Evolutionary conservation across 2,888 invertebrate genomes (phyloP).

Genomic region (Leptarthrus brevirostris): DNA sequence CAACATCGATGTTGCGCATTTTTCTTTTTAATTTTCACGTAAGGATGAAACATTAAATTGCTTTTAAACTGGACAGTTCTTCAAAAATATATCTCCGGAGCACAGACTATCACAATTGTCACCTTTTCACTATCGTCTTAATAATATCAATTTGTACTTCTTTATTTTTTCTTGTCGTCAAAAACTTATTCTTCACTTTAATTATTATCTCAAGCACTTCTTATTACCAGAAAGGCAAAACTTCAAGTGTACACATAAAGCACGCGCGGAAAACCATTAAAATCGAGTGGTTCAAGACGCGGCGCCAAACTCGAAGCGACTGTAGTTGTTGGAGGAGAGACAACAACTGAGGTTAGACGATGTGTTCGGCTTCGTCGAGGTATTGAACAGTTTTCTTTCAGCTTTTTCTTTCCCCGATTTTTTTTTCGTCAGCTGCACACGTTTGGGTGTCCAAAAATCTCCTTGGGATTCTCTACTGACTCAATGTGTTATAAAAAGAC

Average conservation of each 20-base stretch:
- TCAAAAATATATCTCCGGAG: not conserved
- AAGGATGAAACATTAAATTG: slow-evolving; percentile 66
- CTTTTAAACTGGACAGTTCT: not conserved
- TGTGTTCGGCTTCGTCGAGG: not conserved
- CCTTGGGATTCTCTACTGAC: not conserved
- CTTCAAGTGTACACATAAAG: not conserved
- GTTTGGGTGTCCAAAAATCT: slow-evolving; percentile 17
- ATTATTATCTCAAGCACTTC: slow-evolving; percentile 2
- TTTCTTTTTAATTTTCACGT: slow-evolving; percentile 67
- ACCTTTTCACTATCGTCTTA: not conserved
- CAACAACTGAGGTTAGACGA: slow-evolving; percentile 49
- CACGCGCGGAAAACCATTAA: not conserved
- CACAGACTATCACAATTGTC: too few relatives aligned
- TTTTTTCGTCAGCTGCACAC: slow-evolving; percentile 34
- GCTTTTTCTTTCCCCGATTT: slow-evolving; percentile 12
- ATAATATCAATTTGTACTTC: not conserved
- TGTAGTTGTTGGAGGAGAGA: slow-evolving; percentile 41
- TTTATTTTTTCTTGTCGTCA: not conserved
- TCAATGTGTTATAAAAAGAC: too few relatives aligned
- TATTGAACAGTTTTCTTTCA: slow-evolving; percentile 33
- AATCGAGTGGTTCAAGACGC: not conserved
- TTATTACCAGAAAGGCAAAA: not conserved
- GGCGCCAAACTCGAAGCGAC: slow-evolving; percentile 14
- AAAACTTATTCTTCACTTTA: not conserved
- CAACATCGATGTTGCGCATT: slow-evolving; percentile 56